Percentiles rank a stretch among this genome's conserved stretches.
Evolutionary conservation across 2,888 invertebrate genomes (phyloP).

Genomic region (Cheiracanthium punctorium): DNA sequence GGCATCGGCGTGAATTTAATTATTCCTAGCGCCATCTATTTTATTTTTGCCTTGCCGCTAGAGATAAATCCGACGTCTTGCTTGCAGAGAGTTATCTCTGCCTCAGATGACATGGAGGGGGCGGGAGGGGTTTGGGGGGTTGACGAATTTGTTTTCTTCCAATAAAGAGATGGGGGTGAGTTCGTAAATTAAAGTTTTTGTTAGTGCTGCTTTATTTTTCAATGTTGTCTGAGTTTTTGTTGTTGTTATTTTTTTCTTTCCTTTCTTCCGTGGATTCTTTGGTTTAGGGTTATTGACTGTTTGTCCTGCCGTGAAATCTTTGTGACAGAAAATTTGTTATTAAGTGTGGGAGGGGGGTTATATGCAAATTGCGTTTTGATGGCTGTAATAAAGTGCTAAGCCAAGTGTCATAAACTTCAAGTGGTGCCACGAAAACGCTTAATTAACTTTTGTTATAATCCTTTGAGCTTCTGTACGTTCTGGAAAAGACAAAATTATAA

Average conservation of each 20-base stretch:
- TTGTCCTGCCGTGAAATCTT: constrained; percentile 30
- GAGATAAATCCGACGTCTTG: constrained; percentile 14
- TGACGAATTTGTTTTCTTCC: not conserved
- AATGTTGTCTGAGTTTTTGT: too few relatives aligned
- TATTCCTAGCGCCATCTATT: constrained; percentile 43
- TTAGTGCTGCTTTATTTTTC: not conserved
- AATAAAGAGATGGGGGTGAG: not conserved
- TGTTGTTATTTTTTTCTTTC: too few relatives aligned
- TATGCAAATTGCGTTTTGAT: too few relatives aligned
- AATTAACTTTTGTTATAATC: too few relatives aligned
- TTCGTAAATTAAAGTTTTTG: not conserved
- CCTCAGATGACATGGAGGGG: not conserved
- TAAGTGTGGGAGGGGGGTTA: too few relatives aligned
- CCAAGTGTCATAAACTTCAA: too few relatives aligned
- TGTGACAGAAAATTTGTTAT: constrained; percentile 43
- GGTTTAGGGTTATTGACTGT: constrained; percentile 46
- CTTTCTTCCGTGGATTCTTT: not conserved
- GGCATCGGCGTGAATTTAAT: constrained; percentile 58
- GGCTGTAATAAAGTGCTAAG: too few relatives aligned
- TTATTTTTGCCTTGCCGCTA: constrained; percentile 10
- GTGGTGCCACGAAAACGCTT: too few relatives aligned
- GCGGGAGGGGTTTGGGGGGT: not conserved
- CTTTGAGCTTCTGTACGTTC: too few relatives aligned
- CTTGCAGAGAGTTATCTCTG: too few relatives aligned
- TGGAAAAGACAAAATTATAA: too few relatives aligned